Evolutionary conservation across 2,113 vertebrate genomes (phyloP), one percentile per base, ranked within the genome.

Genomic region (Phasianus colchicus): DNA sequence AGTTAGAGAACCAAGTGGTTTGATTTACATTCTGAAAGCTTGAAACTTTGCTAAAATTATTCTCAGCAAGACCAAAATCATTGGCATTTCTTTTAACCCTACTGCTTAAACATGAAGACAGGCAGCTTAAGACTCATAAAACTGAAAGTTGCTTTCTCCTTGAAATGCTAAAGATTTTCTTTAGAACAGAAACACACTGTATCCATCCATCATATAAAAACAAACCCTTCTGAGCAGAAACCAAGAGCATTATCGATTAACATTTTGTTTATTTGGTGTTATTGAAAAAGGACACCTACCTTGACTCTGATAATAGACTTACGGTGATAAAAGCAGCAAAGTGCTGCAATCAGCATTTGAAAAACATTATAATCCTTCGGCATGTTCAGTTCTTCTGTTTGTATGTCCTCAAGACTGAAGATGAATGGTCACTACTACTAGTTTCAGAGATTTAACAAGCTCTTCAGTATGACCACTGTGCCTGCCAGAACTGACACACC

Each of bases 311-410:
- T 97, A 96, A 99, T 83, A 72, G 99, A 98, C 90, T 98, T 99
- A 95, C 98, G 98, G 96, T 99, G 98, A 95, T 99, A 99, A 98
- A 99, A 99, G 96, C 99, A 99, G 95, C 99, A 99, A 94, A 99
- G 94, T 29, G 98, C 98, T 71, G 98, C 98, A 1, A 98, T 97
- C 93, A 99, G 96, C 82, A 97, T 96, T 84, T 98, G 98, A 90
- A 98, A 97, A 79, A 98, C 81, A 90, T 93, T 98, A 96, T 98
- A 98, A 86, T 99, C 97, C 96, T 99, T 98, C 0, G 99, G 98
- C 99, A 99, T 99, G 93, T 96, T 98, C 81, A 65, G 27, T 50
- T 66, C 79, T 74, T 88, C 54, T 72, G 79, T 43, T 73, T 67
- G 38, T 17, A 47, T 27, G 4, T 94, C 87, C 84, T 89, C 60